Conservation (phyloP, 2,888 invertebrate species). For the Synergus itoensis region DNA sequence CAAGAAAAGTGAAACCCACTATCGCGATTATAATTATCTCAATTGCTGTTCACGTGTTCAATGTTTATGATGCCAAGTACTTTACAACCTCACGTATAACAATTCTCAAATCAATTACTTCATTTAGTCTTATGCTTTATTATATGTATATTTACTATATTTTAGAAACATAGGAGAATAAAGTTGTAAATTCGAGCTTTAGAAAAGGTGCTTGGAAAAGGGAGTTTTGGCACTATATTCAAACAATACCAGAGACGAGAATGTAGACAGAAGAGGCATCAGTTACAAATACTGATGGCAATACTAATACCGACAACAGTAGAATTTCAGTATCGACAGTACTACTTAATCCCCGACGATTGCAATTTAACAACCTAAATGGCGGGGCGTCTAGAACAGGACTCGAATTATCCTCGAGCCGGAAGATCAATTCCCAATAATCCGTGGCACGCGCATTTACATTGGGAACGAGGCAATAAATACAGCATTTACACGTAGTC, state of each 20-base stretch:
- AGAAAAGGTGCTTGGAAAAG: too few species aligned
- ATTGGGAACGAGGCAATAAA: conserved; percentile 70
- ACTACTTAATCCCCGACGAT: conserved; percentile 32
- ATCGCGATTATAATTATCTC: not conserved
- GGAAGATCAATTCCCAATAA: conserved; percentile 70
- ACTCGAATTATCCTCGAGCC: conserved; percentile 62
- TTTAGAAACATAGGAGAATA: too few species aligned
- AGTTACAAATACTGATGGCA: conserved; percentile 5
- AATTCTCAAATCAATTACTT: not conserved
- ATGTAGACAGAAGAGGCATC: not conserved
- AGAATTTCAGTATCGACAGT: conserved; percentile 9
- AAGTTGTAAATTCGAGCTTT: too few species aligned
- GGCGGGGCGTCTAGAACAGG: conserved; percentile 40
- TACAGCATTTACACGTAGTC: conserved; percentile 66
- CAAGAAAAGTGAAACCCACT: not conserved
- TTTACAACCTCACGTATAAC: not conserved
- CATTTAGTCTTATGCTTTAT: not conserved
- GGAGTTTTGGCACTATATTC: too few species aligned
- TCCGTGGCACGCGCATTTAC: conserved; percentile 70
- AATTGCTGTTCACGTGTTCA: not conserved
- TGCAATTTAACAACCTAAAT: not conserved
- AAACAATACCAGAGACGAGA: not conserved
- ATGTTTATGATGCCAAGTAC: not conserved
- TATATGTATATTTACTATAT: too few species aligned
- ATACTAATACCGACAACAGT: not conserved